Evolutionary conservation across 2,797 vertebrate genomes (phyloP), one percentile per base, ranked within the genome.

Genomic region (Triplophysa bombifrons): DNA sequence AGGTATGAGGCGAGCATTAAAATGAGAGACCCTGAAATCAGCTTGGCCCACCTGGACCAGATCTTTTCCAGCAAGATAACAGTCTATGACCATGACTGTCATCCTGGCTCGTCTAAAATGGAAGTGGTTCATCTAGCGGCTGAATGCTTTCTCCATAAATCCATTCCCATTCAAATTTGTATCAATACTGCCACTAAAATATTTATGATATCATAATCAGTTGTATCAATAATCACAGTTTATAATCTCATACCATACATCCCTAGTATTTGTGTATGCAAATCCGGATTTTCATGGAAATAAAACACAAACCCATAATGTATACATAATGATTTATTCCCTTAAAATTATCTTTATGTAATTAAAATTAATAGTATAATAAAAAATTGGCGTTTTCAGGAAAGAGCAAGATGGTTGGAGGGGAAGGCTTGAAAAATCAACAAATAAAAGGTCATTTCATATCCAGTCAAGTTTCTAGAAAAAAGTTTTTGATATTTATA

Each of bases 1-100:
- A 89, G 80, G 82, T 84, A 85, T 80, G 85, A 86, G 83, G 82
- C 72, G 83, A 73, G 87, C 56, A 74, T 88, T 87, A 88, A 91
- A 86, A 88, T 88, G 82, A 85, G 83, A 81, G 90, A 89, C 87
- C 88, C 85, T 82, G 86, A 86, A 90, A 85, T 83, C 84, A 87
- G 78, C 46, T 41, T 76, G 80, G 86, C 86, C 91, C 91, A 92
- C 89, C 88, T 91, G 90, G 90, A 90, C 69, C 60, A 5, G 20
- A 64, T 81, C 66, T 82, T 61, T 78, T 87, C 86, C 86, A 80
- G 87, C 14, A 87, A 85, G 85, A 89, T 68, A 63, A 76, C 78
- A 89, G 89, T 89, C 87, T 85, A 88, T 88, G 88, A 87, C 90
- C 88, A 78, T 84, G 85, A 78, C 74, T 64, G 85, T 84, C 56